Percentiles rank a stretch among this genome's conserved stretches.
Evolutionary conservation across 2,888 invertebrate genomes (phyloP).

Genomic region (Lithophane leautieri): DNA sequence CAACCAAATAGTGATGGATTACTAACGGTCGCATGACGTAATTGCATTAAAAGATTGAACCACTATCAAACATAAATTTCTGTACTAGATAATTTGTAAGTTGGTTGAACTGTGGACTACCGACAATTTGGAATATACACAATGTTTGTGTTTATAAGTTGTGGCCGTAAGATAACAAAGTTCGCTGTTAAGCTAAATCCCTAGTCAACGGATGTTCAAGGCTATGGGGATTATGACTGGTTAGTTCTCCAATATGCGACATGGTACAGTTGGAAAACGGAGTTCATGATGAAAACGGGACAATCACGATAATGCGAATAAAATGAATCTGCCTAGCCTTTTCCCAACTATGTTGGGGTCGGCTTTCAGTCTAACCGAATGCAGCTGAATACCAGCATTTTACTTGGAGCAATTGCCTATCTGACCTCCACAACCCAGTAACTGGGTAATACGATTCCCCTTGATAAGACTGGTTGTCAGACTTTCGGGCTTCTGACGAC

Average conservation of each 20-base stretch:
- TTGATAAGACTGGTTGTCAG: no score
- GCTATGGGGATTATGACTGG: not conserved
- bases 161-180: constrained; percentile 31
- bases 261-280: not conserved
- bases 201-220: constrained; percentile 8
- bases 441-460: no score
- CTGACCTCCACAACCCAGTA: no score
- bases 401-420: no score
- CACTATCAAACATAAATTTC: not conserved
- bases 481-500: no score
- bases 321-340: no score
- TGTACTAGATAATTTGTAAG: not conserved
- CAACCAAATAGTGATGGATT: constrained; percentile 40
- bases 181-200: constrained; percentile 27
- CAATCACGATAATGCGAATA: not conserved
- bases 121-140: constrained; percentile 8
- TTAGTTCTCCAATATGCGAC: not conserved
- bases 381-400: no score
- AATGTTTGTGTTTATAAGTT: constrained; percentile 27
- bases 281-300: not conserved
- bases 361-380: no score
- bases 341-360: no score
- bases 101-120: constrained; percentile 6
- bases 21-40: constrained; percentile 20
- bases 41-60: constrained; percentile 41